These are phyloP conservation scores for Ormia ochracea DNA, from an alignment of 2,888 invertebrate species.

Conservation along the genomic window DNA sequence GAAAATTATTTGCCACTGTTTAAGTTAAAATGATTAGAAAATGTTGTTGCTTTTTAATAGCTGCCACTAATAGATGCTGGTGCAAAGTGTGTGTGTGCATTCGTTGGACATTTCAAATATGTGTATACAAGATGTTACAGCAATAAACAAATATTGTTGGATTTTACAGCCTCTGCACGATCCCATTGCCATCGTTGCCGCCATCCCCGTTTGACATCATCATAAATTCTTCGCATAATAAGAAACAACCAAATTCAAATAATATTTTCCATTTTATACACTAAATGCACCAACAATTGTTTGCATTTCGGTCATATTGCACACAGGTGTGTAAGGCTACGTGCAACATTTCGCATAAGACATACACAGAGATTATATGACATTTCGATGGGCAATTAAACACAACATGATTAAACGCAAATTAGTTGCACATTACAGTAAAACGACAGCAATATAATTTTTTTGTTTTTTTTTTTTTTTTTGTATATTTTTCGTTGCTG, in stretches of 20 bases:
- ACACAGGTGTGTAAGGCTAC: constrained; percentile 2
- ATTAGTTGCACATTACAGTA: constrained; percentile 55
- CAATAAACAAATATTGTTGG: constrained; percentile 57
- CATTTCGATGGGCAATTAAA: constrained; percentile 62
- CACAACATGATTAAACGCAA: constrained; percentile 62
- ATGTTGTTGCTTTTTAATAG: not conserved
- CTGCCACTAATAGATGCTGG: constrained; percentile 20
- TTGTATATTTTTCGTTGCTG: not conserved
- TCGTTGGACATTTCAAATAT: constrained; percentile 13
- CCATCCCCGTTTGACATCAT: constrained; percentile 29
- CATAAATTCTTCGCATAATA: constrained; percentile 5
- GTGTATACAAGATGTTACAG: constrained; percentile 38
- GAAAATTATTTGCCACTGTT: constrained; percentile 54
- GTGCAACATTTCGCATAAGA: constrained; percentile 16
- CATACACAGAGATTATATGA: constrained; percentile 42
- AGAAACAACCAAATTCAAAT: constrained; percentile 15
- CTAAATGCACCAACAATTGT: constrained; percentile 20
- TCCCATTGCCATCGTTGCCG: not conserved
- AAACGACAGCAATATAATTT: constrained; percentile 40
- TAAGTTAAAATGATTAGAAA: constrained; percentile 22
- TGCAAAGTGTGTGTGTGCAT: too few species aligned
- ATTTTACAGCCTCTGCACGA: constrained; percentile 50
- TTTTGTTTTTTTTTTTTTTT: not conserved
- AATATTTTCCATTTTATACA: constrained; percentile 33
- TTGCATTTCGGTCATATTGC: not conserved